Evolutionary conservation across 2,888 invertebrate species (phyloP).

Genomic region (Oxytorus armatus): DNA sequence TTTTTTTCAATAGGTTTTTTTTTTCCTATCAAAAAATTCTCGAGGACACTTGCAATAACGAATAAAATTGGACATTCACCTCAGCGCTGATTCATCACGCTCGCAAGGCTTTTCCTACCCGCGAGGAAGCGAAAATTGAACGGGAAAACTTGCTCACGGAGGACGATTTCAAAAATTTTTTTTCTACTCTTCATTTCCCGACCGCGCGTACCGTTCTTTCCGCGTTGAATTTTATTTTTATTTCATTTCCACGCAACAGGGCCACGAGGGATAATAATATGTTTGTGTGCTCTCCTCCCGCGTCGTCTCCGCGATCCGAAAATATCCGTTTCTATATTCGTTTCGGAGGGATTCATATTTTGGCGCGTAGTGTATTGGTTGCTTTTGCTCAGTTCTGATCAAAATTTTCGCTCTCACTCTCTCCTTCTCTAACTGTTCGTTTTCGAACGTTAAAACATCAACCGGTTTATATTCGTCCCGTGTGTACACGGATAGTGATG

Average conservation of each 20-base stretch:
- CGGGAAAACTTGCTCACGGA: too few species aligned
- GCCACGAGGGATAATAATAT: slow-evolving; percentile 34
- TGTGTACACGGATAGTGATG: slow-evolving; percentile 50
- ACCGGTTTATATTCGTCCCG: slow-evolving; percentile 53
- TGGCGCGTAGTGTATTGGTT: slow-evolving; percentile 69
- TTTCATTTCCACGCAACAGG: slow-evolving; percentile 56
- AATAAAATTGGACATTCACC: too few species aligned
- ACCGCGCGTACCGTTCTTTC: too few species aligned
- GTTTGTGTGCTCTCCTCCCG: slow-evolving; percentile 58
- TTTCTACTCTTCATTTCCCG: too few species aligned
- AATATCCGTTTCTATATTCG: slow-evolving; percentile 83
- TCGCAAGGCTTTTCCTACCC: too few species aligned
- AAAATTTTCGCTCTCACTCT: slow-evolving; percentile 34
- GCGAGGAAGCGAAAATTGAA: too few species aligned
- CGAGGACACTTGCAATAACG: too few species aligned
- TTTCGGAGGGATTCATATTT: slow-evolving; percentile 82
- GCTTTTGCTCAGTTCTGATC: slow-evolving; percentile 41
- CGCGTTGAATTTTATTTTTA: neutral
- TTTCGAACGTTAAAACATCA: slow-evolving; percentile 49
- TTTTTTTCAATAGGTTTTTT: too few species aligned
- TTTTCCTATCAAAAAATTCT: too few species aligned
- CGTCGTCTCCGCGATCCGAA: slow-evolving; percentile 76
- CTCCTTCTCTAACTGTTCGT: slow-evolving; percentile 2
- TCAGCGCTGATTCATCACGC: too few species aligned
- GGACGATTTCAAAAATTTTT: too few species aligned